phyloP scores from a whole-genome alignment of 2,888 invertebrate genomes.

The Apodemia duryi region DNA sequence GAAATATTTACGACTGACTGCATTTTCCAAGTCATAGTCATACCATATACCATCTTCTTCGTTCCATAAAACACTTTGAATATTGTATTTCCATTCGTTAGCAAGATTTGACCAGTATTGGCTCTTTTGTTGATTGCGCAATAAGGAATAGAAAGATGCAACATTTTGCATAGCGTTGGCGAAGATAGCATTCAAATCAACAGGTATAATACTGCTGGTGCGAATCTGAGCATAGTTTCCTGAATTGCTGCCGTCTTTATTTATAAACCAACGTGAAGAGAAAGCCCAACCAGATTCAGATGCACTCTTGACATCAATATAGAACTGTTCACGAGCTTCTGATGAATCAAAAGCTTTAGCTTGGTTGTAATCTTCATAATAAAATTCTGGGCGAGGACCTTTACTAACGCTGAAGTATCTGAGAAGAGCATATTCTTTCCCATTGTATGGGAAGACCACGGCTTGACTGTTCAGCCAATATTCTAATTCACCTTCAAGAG shows the following conservation, averaged over 20 bases:
- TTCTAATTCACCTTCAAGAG: slow-evolving; percentile 81
- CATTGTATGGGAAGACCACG: slow-evolving; percentile 69
- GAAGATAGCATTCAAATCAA: slow-evolving; percentile 89
- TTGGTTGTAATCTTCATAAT: slow-evolving; percentile 80
- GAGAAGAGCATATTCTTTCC: slow-evolving; percentile 72
- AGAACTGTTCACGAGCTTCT: slow-evolving; percentile 74
- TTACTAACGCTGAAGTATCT: slow-evolving; percentile 80
- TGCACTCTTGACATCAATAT: slow-evolving; percentile 85
- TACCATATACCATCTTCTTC: slow-evolving; percentile 88
- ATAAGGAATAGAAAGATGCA: slow-evolving; percentile 76
- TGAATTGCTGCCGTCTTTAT: slow-evolving; percentile 74
- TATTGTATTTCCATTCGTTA: slow-evolving; percentile 77
- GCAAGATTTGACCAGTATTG: slow-evolving; percentile 74
- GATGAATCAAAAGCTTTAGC: slow-evolving; percentile 67
- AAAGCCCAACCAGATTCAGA: slow-evolving; percentile 96
- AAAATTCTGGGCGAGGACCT: slow-evolving; percentile 87
- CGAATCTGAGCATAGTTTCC: slow-evolving; percentile 82
- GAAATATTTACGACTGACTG: slow-evolving; percentile 81
- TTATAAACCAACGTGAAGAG: slow-evolving; percentile 87
- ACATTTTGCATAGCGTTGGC: slow-evolving; percentile 83
- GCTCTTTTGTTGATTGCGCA: slow-evolving; percentile 69
- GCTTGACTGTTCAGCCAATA: slow-evolving; percentile 82
- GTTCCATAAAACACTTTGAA: slow-evolving; percentile 87
- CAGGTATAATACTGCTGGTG: slow-evolving; percentile 85
- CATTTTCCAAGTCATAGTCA: slow-evolving; percentile 83